A percentile compares a stretch with the other conserved stretches of the same genome.
phyloP scores from a whole-genome alignment of 2,797 vertebrate species.

The Protosalanx chinensis region DNA sequence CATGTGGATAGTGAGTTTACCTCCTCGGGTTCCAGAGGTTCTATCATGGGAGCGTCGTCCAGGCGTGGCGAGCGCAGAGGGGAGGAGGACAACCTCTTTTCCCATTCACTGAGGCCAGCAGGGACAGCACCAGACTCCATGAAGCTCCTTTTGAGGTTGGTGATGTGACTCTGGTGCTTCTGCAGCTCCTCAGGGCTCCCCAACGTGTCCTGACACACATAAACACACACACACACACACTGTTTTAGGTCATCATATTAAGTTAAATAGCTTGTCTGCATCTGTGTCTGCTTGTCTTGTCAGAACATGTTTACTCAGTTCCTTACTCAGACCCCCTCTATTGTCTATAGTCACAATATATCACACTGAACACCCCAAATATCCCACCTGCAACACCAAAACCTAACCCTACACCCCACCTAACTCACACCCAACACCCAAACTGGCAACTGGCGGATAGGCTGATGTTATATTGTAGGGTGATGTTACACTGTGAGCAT shows the following conservation, averaged over 20 bases:
- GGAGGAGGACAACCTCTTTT: slow-evolving; percentile 91
- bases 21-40: slow-evolving; percentile 89
- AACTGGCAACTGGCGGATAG: not conserved
- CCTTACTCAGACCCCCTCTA: not conserved
- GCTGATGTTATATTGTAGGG: not conserved
- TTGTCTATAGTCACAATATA: not conserved
- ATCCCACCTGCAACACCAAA: not conserved
- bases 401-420: slow-evolving; percentile 16
- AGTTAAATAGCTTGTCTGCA: not conserved
- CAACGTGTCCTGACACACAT: slow-evolving; percentile 71
- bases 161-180: slow-evolving; percentile 87
- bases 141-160: slow-evolving; percentile 90
- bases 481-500: too few species aligned
- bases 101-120: slow-evolving; percentile 85
- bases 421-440: too few species aligned
- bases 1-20: slow-evolving; percentile 44
- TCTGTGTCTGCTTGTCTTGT: not conserved
- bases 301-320: not conserved
- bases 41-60: slow-evolving; percentile 93
- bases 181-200: slow-evolving; percentile 83
- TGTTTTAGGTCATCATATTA: not conserved
- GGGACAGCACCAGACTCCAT: slow-evolving; percentile 72
- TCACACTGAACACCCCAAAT: not conserved
- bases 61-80: slow-evolving; percentile 76
- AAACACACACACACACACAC: not conserved